Evolutionary conservation across 1,140 invertebrate species (phyloP).

Genomic region (Danaus melanippus): DNA sequence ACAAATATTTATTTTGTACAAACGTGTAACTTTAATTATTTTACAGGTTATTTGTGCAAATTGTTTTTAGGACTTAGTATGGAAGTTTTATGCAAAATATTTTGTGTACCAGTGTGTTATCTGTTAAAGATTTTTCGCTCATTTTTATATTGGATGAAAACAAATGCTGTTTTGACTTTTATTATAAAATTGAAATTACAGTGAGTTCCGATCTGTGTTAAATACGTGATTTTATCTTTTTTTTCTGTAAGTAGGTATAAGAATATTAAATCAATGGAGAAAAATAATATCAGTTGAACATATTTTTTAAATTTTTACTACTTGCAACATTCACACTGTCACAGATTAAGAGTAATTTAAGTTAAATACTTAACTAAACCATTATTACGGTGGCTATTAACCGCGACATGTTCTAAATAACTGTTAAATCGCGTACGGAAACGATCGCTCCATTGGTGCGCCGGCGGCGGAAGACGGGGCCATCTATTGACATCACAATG

Average conservation of each 20-base stretch:
- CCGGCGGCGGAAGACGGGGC: slow-evolving; percentile 19
- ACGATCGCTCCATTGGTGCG: slow-evolving; percentile 19
- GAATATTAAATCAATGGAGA: background rate
- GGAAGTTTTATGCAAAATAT: slow-evolving; percentile 1
- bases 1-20: too few species aligned
- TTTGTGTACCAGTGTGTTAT: background rate
- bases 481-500: slow-evolving; percentile 16
- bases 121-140: too few species aligned
- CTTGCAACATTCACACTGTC: background rate
- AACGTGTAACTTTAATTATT: too few species aligned
- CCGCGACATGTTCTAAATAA: slow-evolving; percentile 24
- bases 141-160: too few species aligned
- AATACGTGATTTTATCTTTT: too few species aligned
- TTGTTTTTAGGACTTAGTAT: too few species aligned
- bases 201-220: too few species aligned
- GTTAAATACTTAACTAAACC: slow-evolving; percentile 15
- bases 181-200: too few species aligned
- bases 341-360: background rate
- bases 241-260: too few species aligned
- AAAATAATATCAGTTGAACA: background rate
- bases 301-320: slow-evolving; percentile 3
- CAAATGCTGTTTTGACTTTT: too few species aligned
- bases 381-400: slow-evolving; percentile 17
- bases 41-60: slow-evolving; percentile 5
- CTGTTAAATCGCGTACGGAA: slow-evolving; percentile 23